phyloP scores from a whole-genome alignment of 2,797 vertebrate species.

The Typhlichthys subterraneus region DNA sequence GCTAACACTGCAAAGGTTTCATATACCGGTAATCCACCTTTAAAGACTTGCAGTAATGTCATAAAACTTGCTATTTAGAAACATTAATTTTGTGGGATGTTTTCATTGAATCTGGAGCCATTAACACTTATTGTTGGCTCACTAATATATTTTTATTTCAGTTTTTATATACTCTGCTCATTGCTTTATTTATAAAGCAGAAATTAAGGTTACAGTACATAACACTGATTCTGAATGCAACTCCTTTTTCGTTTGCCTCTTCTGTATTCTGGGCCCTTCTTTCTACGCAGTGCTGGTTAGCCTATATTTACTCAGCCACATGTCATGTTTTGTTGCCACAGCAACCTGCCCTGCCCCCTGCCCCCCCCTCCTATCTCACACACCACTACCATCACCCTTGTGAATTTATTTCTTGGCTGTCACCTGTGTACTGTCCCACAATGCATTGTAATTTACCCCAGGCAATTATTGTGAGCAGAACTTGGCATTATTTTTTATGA shows the following conservation, averaged over 20 bases:
- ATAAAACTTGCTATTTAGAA: neutral
- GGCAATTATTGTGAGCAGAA: constrained; percentile 13
- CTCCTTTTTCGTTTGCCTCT: constrained; percentile 21
- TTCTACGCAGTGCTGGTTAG: constrained; percentile 54
- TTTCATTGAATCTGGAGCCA: constrained; percentile 18
- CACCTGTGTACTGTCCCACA: constrained; percentile 63
- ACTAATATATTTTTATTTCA: no score
- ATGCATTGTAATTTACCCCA: constrained; percentile 46
- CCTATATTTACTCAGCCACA: constrained; percentile 66
- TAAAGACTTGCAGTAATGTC: no score
- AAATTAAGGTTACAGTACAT: neutral
- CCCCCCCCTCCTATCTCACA: neutral
- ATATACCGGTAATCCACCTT: no score
- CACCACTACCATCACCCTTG: neutral
- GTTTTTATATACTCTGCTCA: no score
- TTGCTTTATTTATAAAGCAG: neutral
- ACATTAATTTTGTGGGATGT: neutral
- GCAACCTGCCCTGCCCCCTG: constrained; percentile 57
- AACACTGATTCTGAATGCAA: neutral
- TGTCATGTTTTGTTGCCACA: constrained; percentile 73
- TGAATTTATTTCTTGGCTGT: constrained; percentile 47
- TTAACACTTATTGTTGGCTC: neutral
- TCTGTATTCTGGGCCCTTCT: constrained; percentile 26
- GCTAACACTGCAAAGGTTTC: neutral
- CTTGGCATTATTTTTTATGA: neutral